A percentile compares a stretch with the other conserved stretches of the same genome.
These are phyloP conservation scores for Eurytoma adleriae DNA, from an alignment of 2,888 invertebrate genomes.

Conservation along the genomic window DNA sequence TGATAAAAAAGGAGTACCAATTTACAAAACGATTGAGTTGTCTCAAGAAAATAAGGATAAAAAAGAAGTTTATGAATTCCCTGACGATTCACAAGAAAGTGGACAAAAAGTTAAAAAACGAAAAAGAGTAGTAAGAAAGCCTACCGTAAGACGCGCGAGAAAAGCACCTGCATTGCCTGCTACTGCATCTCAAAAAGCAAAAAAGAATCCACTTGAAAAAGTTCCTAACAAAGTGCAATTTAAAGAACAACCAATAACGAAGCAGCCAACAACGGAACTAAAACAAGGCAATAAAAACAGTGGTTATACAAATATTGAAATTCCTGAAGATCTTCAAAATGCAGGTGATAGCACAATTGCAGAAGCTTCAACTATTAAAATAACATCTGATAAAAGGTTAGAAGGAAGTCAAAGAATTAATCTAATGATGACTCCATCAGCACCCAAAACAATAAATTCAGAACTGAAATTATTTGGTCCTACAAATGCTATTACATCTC, in stretches of 20 bases:
- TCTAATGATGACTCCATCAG: slow-evolving; percentile 40
- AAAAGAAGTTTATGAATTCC: slow-evolving; percentile 57
- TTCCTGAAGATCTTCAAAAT: no score
- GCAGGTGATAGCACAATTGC: no score
- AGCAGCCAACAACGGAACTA: neutral
- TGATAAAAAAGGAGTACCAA: slow-evolving; percentile 44
- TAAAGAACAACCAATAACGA: slow-evolving; percentile 4
- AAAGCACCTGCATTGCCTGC: neutral
- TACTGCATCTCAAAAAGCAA: neutral
- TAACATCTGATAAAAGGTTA: neutral
- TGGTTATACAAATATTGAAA: neutral
- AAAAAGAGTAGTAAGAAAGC: slow-evolving; percentile 41
- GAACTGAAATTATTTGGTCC: slow-evolving; percentile 55
- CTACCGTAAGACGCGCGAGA: slow-evolving; percentile 37
- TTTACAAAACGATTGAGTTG: slow-evolving; percentile 49
- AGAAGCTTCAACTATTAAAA: neutral
- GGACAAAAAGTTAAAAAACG: slow-evolving; percentile 37
- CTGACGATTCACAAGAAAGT: slow-evolving; percentile 52
- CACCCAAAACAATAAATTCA: slow-evolving; percentile 44
- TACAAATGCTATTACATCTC: slow-evolving; percentile 44
- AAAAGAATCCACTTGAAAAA: slow-evolving; percentile 37
- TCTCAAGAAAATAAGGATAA: slow-evolving; percentile 50
- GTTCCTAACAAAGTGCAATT: slow-evolving; percentile 17
- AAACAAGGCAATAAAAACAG: slow-evolving; percentile 17
- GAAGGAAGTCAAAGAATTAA: slow-evolving; percentile 45